Evolutionary conservation across 2,888 invertebrate genomes (phyloP).

Genomic region (Pimpla rufipes): DNA sequence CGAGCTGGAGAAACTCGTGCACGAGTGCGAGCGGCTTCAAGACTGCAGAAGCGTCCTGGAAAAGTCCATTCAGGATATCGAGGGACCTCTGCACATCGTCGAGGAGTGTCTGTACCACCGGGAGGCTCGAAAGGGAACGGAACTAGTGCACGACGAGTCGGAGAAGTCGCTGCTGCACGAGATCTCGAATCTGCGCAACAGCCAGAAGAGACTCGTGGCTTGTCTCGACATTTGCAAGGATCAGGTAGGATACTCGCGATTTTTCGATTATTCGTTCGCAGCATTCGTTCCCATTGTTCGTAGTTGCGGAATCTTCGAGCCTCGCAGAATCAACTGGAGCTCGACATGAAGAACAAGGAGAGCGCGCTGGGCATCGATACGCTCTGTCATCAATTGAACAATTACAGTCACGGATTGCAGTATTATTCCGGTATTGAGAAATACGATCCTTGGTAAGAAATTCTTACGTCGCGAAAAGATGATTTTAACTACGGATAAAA

Average conservation of each 20-base stretch:
- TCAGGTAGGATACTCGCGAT: conserved; percentile 82
- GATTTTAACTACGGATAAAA: too few species aligned
- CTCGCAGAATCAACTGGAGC: conserved; percentile 95
- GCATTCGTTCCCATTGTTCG: conserved; percentile 42
- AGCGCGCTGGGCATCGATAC: conserved; percentile 94
- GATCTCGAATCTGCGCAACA: conserved; percentile 92
- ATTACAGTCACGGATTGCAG: conserved; percentile 92
- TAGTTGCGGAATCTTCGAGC: conserved; percentile 91
- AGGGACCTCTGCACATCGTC: conserved; percentile 96
- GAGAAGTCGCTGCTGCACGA: conserved; percentile 95
- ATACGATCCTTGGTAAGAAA: conserved; percentile 91
- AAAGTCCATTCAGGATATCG: conserved; percentile 91
- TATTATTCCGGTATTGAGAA: conserved; percentile 96
- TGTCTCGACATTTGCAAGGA: conserved; percentile 90
- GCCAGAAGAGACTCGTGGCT: conserved; percentile 92
- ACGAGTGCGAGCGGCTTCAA: conserved; percentile 91
- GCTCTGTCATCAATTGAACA: conserved; percentile 94
- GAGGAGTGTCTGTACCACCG: conserved; percentile 97
- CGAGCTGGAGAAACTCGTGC: conserved; percentile 94
- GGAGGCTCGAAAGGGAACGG: conserved; percentile 94
- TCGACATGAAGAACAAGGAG: conserved; percentile 95
- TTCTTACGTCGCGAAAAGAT: background rate
- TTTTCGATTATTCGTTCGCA: conserved; percentile 2
- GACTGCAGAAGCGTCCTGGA: conserved; percentile 91
- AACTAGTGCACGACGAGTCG: conserved; percentile 96